Evolutionary conservation across 2,797 vertebrate species (phyloP).

Genomic region (Spheniscus humboldti): DNA sequence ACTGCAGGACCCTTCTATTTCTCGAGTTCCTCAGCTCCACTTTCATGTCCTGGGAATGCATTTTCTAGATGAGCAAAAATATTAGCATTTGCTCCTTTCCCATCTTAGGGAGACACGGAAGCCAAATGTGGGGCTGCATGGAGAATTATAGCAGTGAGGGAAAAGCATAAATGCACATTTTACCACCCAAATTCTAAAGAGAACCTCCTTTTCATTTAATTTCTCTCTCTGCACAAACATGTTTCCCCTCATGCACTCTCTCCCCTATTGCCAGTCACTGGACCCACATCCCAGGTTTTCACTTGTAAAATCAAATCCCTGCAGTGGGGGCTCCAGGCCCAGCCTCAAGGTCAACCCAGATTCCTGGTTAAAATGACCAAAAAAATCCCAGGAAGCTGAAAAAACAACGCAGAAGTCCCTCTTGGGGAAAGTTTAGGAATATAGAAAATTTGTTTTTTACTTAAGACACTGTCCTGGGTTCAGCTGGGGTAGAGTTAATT

Average conservation of each 20-base stretch:
- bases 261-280: neutral
- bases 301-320: neutral
- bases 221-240: rapidly evolving
- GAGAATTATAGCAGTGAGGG: neutral
- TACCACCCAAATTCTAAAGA: neutral
- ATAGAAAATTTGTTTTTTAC: neutral
- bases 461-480: neutral
- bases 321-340: neutral
- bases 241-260: neutral
- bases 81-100: neutral
- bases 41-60: neutral
- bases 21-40: neutral
- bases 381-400: neutral
- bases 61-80: neutral
- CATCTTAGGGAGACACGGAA: neutral
- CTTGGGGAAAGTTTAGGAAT: neutral
- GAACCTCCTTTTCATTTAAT: neutral
- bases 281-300: rapidly evolving
- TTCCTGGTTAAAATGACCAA: neutral
- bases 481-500: too few species aligned
- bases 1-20: neutral
- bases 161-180: neutral
- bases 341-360: neutral
- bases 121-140: rapidly evolving
- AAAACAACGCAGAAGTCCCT: rapidly evolving